Evolutionary conservation across 2,113 vertebrate species (phyloP).

Genomic region (Labrus mixtus): DNA sequence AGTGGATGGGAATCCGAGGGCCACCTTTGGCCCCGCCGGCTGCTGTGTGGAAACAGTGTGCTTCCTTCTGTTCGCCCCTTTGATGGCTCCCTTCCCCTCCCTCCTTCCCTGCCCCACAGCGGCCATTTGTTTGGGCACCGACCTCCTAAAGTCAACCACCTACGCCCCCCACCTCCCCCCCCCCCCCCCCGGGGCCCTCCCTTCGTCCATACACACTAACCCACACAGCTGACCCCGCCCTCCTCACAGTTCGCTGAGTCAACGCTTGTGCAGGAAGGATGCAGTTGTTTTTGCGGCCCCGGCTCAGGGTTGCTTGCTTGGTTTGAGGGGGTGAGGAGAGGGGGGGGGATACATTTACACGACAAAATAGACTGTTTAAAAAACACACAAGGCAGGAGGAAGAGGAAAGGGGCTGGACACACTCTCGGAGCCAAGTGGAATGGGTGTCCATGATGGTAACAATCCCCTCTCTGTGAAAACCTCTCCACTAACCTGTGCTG

Average conservation of each 20-base stretch:
- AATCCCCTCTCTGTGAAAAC: conserved; percentile 33
- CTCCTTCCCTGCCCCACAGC: conserved; percentile 33
- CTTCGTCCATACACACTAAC: conserved; percentile 7
- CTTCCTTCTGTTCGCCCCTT: conserved; percentile 67
- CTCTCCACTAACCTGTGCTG: conserved; percentile 42
- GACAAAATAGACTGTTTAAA: conserved; percentile 45
- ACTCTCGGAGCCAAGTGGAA: conserved; percentile 14
- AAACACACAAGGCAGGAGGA: conserved; percentile 41
- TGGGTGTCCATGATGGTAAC: conserved; percentile 6
- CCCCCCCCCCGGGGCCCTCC: neutral
- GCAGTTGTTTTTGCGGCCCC: conserved; percentile 76
- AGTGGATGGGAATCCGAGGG: conserved; percentile 58
- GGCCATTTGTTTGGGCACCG: conserved; percentile 65
- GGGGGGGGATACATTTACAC: conserved; percentile 17
- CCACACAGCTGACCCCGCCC: conserved; percentile 28
- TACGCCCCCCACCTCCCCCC: neutral
- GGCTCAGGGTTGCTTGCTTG: conserved; percentile 42
- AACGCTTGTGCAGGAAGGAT: conserved; percentile 83
- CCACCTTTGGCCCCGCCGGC: conserved; percentile 48
- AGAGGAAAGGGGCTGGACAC: conserved; percentile 49
- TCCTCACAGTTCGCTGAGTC: conserved; percentile 74
- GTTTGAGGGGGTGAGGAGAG: neutral
- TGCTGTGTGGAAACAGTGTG: conserved; percentile 68
- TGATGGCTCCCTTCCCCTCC: conserved; percentile 49
- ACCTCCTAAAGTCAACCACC: conserved; percentile 64